Percentiles rank a stretch among this genome's conserved stretches.
Conservation (phyloP, 2,888 invertebrate genomes). For the Xanthorhoe spadicearia region DNA sequence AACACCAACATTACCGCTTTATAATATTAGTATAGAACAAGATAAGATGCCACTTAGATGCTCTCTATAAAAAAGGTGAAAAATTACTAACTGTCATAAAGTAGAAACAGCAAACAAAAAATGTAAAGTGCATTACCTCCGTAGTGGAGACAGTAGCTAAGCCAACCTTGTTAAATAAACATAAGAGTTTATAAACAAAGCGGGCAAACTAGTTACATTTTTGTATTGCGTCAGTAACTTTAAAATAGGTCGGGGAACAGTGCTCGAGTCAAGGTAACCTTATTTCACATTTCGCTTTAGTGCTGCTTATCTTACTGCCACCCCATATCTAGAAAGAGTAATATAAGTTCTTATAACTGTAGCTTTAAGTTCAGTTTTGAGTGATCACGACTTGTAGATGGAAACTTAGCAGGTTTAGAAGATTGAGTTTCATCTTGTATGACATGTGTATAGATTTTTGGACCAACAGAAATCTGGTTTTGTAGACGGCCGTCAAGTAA, state of each 20-base stretch:
- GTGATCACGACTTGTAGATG: conserved; percentile 2
- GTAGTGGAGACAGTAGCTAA: background rate
- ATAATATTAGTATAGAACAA: too few relatives aligned
- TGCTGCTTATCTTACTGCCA: conserved; percentile 25
- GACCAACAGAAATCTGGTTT: conserved; percentile 6
- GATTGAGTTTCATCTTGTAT: conserved; percentile 27
- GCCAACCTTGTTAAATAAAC: conserved; percentile 34
- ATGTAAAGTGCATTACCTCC: background rate
- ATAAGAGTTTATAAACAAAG: conserved; percentile 38
- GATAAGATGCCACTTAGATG: too few relatives aligned
- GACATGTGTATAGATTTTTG: conserved; percentile 32
- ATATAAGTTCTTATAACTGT: conserved; percentile 7
- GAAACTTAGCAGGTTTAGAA: conserved; percentile 16
- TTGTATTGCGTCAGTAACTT: conserved; percentile 44
- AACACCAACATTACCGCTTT: too few relatives aligned
- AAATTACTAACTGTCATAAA: background rate
- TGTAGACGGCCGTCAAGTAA: background rate
- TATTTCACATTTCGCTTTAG: conserved; percentile 35
- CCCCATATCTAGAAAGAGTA: conserved; percentile 6
- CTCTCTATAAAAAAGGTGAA: background rate
- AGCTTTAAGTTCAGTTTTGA: conserved; percentile 13
- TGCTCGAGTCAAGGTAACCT: conserved; percentile 29
- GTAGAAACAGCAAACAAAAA: background rate
- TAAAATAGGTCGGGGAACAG: conserved; percentile 49
- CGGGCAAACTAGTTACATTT: conserved; percentile 43